Evolutionary conservation across 2,888 invertebrate genomes (phyloP), one percentile per base, ranked within the genome.

Genomic region (Dione juno): DNA sequence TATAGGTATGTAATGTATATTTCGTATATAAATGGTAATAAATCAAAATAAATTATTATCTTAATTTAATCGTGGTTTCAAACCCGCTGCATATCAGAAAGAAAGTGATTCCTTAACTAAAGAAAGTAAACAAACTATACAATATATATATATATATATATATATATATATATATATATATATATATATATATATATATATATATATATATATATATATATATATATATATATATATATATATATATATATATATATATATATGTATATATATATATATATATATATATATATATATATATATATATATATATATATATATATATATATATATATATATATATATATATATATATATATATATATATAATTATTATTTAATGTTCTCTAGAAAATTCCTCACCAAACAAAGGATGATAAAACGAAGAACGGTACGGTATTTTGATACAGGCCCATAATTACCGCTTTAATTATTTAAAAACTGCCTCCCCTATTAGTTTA

Each of bases 401-500:
- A 68, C 61, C 11, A 37, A 73, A 67, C 58, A 50, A 57, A 48
- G 28, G 41, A 63, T 37, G 64, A 72, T 63, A 69, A 66, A 28
- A 11, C 28, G 40, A 21, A 67, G 57, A 66, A 48, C 35, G 3
- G 59, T 21, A 35, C 43, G 50, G 28, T 63, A 68, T 71, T 70
- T 73, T 66, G 71, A 75, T 72, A 70, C 65, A 45, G 63, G 52
- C 53, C 57, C 69, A 67, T 77, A 75, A 79, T 77, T 79, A 76
- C 74, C 77, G 77, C 78, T 79, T 76, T 84, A 85, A 88, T 86
- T 84, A 85, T 83, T 82, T 79, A 75, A 74, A 81, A 89, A 89
- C 80, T 84, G 82, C 78, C 75, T 84, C 77, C 77, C 74, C 84
- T 85, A 90, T 90, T 90, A 89, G 82, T 85, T 83, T 90, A 89